These are phyloP conservation scores for Drosophila prostipennis DNA, from an alignment of 2,888 invertebrate genomes.

Conservation along the genomic window DNA sequence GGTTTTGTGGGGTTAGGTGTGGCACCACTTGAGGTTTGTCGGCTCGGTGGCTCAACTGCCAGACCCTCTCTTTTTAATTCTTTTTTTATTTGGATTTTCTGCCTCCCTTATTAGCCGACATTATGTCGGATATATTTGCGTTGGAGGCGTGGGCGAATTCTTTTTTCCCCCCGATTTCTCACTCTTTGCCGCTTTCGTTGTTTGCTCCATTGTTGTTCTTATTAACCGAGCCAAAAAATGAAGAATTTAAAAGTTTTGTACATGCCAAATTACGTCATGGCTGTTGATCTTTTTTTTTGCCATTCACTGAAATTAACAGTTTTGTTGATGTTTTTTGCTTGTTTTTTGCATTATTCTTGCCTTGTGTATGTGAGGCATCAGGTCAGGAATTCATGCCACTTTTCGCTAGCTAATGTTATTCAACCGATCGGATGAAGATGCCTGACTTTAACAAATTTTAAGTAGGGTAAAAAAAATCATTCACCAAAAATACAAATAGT, in stretches of 20 bases:
- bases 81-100: background rate
- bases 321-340: conserved; percentile 16
- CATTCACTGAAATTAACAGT: conserved; percentile 34
- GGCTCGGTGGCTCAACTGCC: conserved; percentile 49
- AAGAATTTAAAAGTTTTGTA: conserved; percentile 61
- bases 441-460: background rate
- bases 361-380: conserved; percentile 29
- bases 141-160: conserved; percentile 43
- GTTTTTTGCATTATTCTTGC: conserved; percentile 14
- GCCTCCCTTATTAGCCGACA: conserved; percentile 66
- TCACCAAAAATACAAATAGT: background rate
- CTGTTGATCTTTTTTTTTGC: conserved; percentile 33
- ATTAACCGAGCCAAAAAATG: conserved; percentile 31
- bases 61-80: conserved; percentile 17
- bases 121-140: conserved; percentile 70
- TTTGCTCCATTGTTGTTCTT: conserved; percentile 44
- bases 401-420: background rate
- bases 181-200: conserved; percentile 5
- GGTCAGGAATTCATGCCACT: conserved; percentile 31
- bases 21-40: conserved; percentile 72
- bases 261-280: conserved; percentile 71
- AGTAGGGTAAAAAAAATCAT: background rate
- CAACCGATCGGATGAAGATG: background rate
- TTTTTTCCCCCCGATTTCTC: conserved; percentile 15
- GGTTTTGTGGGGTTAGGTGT: conserved; percentile 33